phyloP scores from a whole-genome alignment of 2,888 invertebrate genomes.

The Polyommatus icarus region DNA sequence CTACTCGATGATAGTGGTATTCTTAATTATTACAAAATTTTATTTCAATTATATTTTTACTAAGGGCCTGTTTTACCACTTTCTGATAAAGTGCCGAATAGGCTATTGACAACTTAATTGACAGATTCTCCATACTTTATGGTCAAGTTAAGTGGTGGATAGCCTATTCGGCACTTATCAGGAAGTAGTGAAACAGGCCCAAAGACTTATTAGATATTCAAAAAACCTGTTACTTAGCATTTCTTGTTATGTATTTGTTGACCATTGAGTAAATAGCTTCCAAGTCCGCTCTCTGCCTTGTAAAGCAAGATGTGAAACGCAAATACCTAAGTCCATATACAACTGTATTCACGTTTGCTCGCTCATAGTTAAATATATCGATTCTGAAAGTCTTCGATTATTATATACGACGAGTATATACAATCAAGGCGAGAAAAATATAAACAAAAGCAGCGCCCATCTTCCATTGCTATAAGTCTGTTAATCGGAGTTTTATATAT shows the following conservation, averaged over 20 bases:
- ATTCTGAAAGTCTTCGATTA: not conserved
- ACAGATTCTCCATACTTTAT: no score
- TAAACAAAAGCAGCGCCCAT: no score
- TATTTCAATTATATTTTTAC: not conserved
- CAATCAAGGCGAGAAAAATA: no score
- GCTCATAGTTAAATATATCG: not conserved
- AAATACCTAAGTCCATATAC: constrained; percentile 4
- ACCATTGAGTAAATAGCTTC: not conserved
- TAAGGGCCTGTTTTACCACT: not conserved
- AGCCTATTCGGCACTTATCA: no score
- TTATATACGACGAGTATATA: not conserved
- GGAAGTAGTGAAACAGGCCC: no score
- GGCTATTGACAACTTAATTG: no score
- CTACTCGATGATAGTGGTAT: no score
- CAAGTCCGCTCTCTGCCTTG: not conserved
- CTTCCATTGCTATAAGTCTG: no score
- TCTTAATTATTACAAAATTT: not conserved
- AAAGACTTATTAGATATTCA: not conserved
- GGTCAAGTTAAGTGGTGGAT: no score
- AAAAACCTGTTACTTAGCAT: not conserved
- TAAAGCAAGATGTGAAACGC: constrained; percentile 14
- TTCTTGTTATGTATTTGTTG: not conserved
- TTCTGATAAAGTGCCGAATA: no score
- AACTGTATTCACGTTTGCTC: not conserved
- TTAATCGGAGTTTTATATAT: no score